Base-by-base conservation (phyloP, 2,113 vertebrate species). In the Ctenomys sociabilis region DNA sequence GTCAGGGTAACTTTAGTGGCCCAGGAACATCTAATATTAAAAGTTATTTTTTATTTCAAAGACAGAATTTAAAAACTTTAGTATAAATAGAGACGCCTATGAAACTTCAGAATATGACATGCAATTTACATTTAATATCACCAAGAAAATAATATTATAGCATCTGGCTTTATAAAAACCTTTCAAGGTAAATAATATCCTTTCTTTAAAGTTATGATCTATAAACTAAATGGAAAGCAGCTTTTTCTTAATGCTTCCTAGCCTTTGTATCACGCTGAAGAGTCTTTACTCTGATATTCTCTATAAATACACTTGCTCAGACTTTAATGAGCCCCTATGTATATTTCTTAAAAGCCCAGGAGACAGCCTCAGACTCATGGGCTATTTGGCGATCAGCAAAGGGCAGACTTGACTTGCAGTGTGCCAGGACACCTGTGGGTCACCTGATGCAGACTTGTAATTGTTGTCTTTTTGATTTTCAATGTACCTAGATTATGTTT, bases 1-100 rank as follows among this genome's bases (percentile, higher is more conserved):
- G 75, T 92, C 80, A 96, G 93, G 83, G 16, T 89, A 93, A 84
- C 93, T 95, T 94, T 93, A 94, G 35, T 93, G 77, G 61, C 45
- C 61, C 66, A 88, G 75, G 64, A 93, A 80, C 75, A 90, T 59
- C 37, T 90, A 40, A 78, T 92, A 66, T 92, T 88, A 93, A 94
- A 91, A 75, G 35, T 30, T 90, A 63, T 64, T 82, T 88, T 72
- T 19, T 8, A 94, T 57, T 57, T 72, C 52, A 80, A 21, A 35
- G 43, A 6, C 24, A 72, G 92, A 84, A 81, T 81, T 75, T 84
- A 94, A 94, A 95, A 77, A 2, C 19, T 96, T 59, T n/a, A 70
- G 57, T 94, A 26, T 59, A 87, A 90, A 91, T 43, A 19, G 35
- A 85, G 61, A 92, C 92, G 45, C 32, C 0, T 35, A n/a, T 83